Percentiles rank a stretch among this genome's conserved stretches.
Conservation (phyloP, 2,113 vertebrate species). For the Eleginops maclovinus region DNA sequence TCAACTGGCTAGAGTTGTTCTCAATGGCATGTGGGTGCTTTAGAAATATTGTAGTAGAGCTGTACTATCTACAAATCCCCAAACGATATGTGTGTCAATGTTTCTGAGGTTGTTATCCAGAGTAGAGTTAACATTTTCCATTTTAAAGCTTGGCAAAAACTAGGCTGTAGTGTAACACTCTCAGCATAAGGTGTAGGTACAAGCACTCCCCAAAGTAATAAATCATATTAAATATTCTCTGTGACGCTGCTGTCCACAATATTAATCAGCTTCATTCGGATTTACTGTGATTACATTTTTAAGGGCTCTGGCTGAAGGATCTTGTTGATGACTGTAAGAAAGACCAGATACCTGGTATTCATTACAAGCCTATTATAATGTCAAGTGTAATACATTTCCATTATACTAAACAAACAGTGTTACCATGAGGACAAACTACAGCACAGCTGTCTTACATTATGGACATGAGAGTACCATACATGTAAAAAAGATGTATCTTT, state of each 20-base stretch:
- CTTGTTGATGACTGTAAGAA: slow-evolving; percentile 55
- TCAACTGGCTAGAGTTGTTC: slow-evolving; percentile 22
- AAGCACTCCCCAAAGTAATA: slow-evolving; percentile 35
- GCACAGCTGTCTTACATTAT: slow-evolving; percentile 29
- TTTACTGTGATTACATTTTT: slow-evolving; percentile 71
- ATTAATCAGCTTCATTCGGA: slow-evolving; percentile 63
- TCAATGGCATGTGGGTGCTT: slow-evolving; percentile 15
- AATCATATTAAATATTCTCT: slow-evolving; percentile 56
- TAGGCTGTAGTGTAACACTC: slow-evolving; percentile 3
- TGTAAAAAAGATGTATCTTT: neutral
- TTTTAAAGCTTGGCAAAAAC: slow-evolving; percentile 21
- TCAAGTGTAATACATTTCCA: slow-evolving; percentile 58
- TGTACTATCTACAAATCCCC: neutral
- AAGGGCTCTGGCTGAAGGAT: slow-evolving; percentile 48
- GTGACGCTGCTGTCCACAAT: slow-evolving; percentile 38
- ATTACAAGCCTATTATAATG: slow-evolving; percentile 69
- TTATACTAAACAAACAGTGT: slow-evolving; percentile 72
- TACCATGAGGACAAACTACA: slow-evolving; percentile 55
- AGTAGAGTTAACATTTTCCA: slow-evolving; percentile 16
- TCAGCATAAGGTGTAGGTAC: neutral
- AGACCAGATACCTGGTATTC: slow-evolving; percentile 66
- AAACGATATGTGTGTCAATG: neutral
- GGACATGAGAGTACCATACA: neutral
- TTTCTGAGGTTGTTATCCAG: slow-evolving; percentile 3
- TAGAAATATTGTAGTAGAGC: neutral